Conservation (phyloP, 2,888 invertebrate genomes). For the Drosophila antonietae region DNA sequence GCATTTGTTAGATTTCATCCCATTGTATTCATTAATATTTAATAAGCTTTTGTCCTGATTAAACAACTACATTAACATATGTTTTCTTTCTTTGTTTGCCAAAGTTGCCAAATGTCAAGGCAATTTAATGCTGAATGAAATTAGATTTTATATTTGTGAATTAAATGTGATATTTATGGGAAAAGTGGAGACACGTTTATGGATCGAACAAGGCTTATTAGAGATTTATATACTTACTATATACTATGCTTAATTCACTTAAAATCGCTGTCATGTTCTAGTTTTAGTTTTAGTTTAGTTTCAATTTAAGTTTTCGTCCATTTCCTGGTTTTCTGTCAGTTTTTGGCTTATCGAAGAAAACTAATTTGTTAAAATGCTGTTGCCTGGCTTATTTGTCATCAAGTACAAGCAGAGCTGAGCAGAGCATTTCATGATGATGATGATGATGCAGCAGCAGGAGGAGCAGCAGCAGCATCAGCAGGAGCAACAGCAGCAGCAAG, state of each 20-base stretch:
- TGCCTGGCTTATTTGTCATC: slow-evolving; percentile 64
- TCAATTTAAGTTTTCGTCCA: slow-evolving; percentile 7
- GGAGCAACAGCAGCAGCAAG: neutral
- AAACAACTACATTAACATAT: slow-evolving; percentile 23
- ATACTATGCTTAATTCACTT: too few relatives aligned
- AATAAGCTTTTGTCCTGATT: slow-evolving; percentile 53
- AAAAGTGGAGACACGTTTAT: neutral
- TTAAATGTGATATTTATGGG: neutral
- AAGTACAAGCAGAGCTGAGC: neutral
- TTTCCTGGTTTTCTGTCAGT: slow-evolving; percentile 23
- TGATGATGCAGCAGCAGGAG: slow-evolving; percentile 17
- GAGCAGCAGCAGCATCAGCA: slow-evolving; percentile 5
- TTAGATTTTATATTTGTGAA: neutral
- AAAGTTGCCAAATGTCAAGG: neutral
- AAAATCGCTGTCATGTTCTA: neutral
- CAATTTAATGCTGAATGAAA: slow-evolving; percentile 4
- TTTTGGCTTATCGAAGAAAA: slow-evolving; percentile 68
- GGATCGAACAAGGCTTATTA: neutral
- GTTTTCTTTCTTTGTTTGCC: neutral
- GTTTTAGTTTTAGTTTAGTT: slow-evolving; percentile 8
- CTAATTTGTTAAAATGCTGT: slow-evolving; percentile 79
- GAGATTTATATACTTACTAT: neutral
- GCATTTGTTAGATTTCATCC: slow-evolving; percentile 46
- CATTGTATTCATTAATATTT: slow-evolving; percentile 61
- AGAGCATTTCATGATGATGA: neutral